Conservation (phyloP, 2,113 vertebrate species). For the Cyphomyrus discorhynchus region DNA sequence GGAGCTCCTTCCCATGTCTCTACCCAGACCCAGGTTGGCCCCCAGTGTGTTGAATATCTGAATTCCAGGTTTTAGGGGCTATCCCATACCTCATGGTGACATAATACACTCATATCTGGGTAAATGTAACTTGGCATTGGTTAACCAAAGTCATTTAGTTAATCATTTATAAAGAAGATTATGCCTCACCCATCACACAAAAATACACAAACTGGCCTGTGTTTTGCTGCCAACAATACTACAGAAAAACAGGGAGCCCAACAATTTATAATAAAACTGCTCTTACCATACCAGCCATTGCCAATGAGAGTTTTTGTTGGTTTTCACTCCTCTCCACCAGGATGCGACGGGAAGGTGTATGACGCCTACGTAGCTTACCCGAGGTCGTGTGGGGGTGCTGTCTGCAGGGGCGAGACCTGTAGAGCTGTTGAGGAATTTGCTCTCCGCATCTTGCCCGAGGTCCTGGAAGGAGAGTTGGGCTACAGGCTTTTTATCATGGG, state of each 20-base stretch:
- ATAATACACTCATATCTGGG: not conserved
- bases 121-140: not conserved
- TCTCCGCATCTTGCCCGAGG: slow-evolving; percentile 63
- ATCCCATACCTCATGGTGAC: not conserved
- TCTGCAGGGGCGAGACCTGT: slow-evolving; percentile 33
- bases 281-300: not conserved
- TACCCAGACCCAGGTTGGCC: slow-evolving; percentile 66
- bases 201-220: not conserved
- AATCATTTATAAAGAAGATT: not conserved
- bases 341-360: slow-evolving; percentile 76
- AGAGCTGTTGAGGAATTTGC: slow-evolving; percentile 63
- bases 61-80: not conserved
- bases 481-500: slow-evolving; percentile 81
- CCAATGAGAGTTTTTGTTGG: not conserved
- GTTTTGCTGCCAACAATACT: not conserved
- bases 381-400: slow-evolving; percentile 39
- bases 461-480: slow-evolving; percentile 77
- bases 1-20: slow-evolving; percentile 62
- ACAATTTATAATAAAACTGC: not conserved
- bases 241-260: not conserved
- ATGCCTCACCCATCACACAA: not conserved
- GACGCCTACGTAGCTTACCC: slow-evolving; percentile 86
- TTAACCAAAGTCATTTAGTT: not conserved
- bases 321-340: slow-evolving; percentile 47
- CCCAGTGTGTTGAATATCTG: not conserved